Evolutionary conservation across 1,140 invertebrate genomes (phyloP).

Genomic region (roundworm (Caenorhabditis elegans)): DNA sequence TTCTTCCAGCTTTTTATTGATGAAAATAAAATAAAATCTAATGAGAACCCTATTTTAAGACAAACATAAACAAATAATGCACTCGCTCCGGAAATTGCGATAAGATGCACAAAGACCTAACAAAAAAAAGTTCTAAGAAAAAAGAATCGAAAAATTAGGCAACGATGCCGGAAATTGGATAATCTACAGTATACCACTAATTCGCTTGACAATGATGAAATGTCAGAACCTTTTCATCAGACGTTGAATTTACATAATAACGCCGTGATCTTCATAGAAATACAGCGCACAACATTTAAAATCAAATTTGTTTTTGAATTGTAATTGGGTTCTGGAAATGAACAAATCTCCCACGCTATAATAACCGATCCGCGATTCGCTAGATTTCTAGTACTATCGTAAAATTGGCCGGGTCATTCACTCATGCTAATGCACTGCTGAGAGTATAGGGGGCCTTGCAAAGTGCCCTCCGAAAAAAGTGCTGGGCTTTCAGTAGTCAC

Average conservation of each 20-base stretch:
- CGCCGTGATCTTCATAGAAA: no score
- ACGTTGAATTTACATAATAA: no score
- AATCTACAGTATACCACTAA: background rate
- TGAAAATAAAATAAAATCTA: background rate
- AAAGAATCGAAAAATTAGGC: background rate
- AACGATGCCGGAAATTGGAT: background rate
- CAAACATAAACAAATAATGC: background rate
- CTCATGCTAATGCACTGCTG: conserved; percentile 31
- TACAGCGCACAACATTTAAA: no score
- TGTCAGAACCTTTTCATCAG: background rate
- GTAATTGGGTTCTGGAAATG: no score
- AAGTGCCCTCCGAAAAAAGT: background rate
- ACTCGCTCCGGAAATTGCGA: background rate
- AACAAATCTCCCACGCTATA: background rate
- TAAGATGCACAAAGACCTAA: background rate
- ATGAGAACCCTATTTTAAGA: no score
- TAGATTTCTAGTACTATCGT: background rate
- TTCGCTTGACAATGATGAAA: background rate
- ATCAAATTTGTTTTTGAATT: no score
- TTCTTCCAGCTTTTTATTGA: background rate
- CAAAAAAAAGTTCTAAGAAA: background rate
- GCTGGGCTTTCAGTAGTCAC: conserved; percentile 22
- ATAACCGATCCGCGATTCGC: background rate
- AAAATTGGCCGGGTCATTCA: conserved; percentile 25
- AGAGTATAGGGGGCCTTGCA: background rate